Conservation (phyloP, 2,888 invertebrate genomes). For the Notocelia uddmanniana region DNA sequence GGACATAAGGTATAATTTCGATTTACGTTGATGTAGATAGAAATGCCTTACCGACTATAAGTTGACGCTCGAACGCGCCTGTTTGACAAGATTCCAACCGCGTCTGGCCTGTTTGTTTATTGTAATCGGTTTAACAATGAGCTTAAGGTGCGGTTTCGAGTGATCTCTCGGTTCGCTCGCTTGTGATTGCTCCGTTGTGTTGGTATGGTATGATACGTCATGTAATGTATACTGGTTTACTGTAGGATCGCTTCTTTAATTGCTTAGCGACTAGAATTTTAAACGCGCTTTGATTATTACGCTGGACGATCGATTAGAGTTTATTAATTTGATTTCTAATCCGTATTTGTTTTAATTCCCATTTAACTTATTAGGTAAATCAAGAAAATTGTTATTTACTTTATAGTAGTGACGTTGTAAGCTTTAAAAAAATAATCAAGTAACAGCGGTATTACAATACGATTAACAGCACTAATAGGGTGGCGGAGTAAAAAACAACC, state of each 20-base stretch:
- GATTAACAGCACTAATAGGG: slow-evolving; percentile 45
- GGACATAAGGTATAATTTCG: slow-evolving; percentile 60
- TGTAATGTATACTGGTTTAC: slow-evolving; percentile 77
- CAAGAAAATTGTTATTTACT: background rate
- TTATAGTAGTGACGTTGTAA: background rate
- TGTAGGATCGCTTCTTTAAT: slow-evolving; percentile 84
- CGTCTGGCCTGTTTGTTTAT: slow-evolving; percentile 86
- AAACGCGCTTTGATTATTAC: slow-evolving; percentile 53
- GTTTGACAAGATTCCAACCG: slow-evolving; percentile 86
- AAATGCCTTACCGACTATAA: slow-evolving; percentile 85
- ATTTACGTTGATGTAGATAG: slow-evolving; percentile 59
- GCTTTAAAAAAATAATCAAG: slow-evolving; percentile 4
- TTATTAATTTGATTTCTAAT: background rate
- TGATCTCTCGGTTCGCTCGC: slow-evolving; percentile 78
- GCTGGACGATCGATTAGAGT: slow-evolving; percentile 42
- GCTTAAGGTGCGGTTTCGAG: slow-evolving; percentile 86
- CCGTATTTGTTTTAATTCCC: background rate
- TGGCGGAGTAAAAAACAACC: slow-evolving; percentile 41
- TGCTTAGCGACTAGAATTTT: slow-evolving; percentile 79
- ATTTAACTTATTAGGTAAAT: slow-evolving; percentile 3
- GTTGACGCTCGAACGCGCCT: slow-evolving; percentile 86
- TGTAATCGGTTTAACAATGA: slow-evolving; percentile 86
- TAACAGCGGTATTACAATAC: slow-evolving; percentile 28
- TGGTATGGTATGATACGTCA: slow-evolving; percentile 81
- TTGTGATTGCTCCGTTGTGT: slow-evolving; percentile 81